A percentile compares a stretch with the other conserved stretches of the same genome.
These are phyloP conservation scores for Drosophila pandora DNA, from an alignment of 1,140 invertebrate species.

Conservation along the genomic window DNA sequence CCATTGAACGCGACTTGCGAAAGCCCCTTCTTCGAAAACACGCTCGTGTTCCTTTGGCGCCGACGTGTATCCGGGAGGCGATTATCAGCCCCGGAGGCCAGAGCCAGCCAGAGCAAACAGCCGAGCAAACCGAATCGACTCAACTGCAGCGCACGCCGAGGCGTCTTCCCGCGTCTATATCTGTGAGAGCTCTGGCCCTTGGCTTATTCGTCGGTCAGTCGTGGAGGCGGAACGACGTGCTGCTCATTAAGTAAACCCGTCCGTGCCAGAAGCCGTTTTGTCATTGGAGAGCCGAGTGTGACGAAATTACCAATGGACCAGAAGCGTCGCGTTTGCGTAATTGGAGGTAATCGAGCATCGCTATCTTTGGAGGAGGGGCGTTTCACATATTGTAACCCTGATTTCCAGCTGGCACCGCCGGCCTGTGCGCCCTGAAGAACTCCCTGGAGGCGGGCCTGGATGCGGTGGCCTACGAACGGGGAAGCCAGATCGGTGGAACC, in stretches of 20 bases:
- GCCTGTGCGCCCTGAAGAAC: constrained; percentile 89
- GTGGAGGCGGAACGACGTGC: constrained; percentile 16
- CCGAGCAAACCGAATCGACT: background rate
- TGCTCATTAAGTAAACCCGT: background rate
- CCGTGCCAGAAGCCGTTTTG: too few species aligned
- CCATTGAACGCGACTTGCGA: constrained; percentile 10
- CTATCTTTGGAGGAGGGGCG: background rate
- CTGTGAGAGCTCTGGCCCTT: constrained; percentile 35
- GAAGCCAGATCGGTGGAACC: constrained; percentile 91
- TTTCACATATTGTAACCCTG: background rate
- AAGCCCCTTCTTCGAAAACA: constrained; percentile 5
- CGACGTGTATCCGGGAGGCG: constrained; percentile 1
- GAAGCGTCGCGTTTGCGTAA: constrained; percentile 84
- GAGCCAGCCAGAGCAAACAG: background rate
- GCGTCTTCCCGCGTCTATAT: constrained; percentile 29
- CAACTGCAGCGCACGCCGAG: constrained; percentile 18
- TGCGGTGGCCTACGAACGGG: constrained; percentile 90
- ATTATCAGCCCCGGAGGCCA: constrained; percentile 6
- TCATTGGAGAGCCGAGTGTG: constrained; percentile 21
- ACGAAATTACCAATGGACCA: constrained; percentile 48
- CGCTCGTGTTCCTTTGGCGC: background rate
- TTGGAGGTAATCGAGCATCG: constrained; percentile 85
- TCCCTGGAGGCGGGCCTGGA: constrained; percentile 85
- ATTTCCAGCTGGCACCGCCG: constrained; percentile 88
- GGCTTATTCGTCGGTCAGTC: constrained; percentile 33